These are phyloP conservation scores for Nymphalis polychloros DNA, from an alignment of 2,888 invertebrate genomes.

Conservation along the genomic window DNA sequence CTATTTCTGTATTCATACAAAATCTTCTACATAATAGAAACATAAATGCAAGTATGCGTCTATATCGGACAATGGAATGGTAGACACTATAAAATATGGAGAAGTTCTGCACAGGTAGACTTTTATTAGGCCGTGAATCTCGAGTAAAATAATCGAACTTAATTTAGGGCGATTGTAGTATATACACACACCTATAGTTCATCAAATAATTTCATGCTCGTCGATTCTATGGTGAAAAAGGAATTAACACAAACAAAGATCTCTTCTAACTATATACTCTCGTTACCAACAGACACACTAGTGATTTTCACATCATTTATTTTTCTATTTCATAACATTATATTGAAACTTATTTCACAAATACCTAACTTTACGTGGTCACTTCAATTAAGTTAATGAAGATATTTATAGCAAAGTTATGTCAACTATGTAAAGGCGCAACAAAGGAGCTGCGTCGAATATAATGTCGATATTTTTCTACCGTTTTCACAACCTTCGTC, in stretches of 20 bases:
- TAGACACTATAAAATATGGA: conserved; percentile 55
- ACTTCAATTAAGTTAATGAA: conserved; percentile 17
- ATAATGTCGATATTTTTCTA: conserved; percentile 98
- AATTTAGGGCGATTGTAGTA: conserved; percentile 7
- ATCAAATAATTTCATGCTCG: neutral
- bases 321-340: neutral
- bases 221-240: neutral
- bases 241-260: neutral
- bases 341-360: neutral
- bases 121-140: conserved; percentile 24
- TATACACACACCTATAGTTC: neutral
- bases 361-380: neutral
- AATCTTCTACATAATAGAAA: neutral
- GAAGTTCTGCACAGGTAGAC: conserved; percentile 39
- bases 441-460: conserved; percentile 39
- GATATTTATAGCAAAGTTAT: neutral
- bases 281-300: too few relatives aligned
- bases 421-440: neutral
- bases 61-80: conserved; percentile 41
- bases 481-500: conserved; percentile 94
- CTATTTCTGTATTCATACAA: neutral
- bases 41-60: conserved; percentile 12
- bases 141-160: conserved; percentile 19
- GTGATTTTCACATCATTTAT: neutral
- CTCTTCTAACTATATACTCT: neutral